phyloP scores from a whole-genome alignment of 2,797 vertebrate species.

The Urosaurus nigricauda region DNA sequence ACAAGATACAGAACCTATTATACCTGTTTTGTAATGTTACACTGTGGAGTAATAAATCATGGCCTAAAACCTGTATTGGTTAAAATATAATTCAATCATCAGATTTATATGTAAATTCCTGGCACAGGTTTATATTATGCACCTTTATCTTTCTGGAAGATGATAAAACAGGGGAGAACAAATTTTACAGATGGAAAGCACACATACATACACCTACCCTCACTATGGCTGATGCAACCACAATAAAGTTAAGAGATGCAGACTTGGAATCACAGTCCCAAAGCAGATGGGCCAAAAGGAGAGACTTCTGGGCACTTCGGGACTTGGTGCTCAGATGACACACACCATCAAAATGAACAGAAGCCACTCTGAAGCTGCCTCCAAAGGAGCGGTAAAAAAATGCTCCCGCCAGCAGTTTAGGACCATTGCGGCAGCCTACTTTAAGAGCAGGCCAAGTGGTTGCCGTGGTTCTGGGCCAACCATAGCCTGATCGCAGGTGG shows the following conservation, averaged over 20 bases:
- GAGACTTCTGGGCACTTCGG: no score
- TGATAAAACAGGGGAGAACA: neutral
- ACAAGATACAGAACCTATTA: neutral
- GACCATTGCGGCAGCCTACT: no score
- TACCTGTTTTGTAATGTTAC: neutral
- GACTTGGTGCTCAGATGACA: no score
- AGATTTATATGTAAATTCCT: neutral
- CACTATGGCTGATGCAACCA: neutral
- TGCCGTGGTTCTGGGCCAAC: no score
- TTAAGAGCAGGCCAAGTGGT: no score
- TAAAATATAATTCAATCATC: slow-evolving; percentile 1
- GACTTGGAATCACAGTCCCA: neutral
- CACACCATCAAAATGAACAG: no score
- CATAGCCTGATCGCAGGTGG: no score
- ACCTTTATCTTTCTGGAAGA: neutral
- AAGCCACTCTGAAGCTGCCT: no score
- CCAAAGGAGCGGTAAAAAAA: no score
- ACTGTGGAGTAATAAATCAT: neutral
- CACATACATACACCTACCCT: no score
- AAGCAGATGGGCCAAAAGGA: no score
- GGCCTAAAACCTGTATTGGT: neutral
- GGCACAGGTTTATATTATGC: neutral
- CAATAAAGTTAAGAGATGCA: neutral
- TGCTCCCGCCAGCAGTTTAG: no score
- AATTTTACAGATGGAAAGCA: neutral